Conservation (phyloP, 2,113 vertebrate species). For the Thamnaconus septentrionalis region DNA sequence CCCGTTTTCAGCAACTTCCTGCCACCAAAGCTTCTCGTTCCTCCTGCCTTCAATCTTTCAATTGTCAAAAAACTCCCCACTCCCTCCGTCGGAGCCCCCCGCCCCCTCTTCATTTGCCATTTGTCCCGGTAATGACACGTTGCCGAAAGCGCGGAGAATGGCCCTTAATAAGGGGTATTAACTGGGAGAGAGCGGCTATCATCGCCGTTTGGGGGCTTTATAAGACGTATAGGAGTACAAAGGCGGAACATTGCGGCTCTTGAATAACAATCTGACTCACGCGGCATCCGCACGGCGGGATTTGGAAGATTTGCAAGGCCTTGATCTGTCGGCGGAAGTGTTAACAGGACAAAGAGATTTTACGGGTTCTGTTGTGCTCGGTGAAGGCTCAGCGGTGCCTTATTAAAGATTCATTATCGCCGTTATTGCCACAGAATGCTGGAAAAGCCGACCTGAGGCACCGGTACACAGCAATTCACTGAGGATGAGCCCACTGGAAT, state of each 20-base stretch:
- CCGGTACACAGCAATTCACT: not conserved
- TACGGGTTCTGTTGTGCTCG: conserved; percentile 15
- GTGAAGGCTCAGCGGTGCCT: not conserved
- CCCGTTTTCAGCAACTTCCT: no score
- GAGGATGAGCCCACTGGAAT: no score
- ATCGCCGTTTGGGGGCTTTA: conserved; percentile 39
- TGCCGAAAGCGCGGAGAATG: conserved; percentile 47
- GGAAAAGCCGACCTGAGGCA: not conserved
- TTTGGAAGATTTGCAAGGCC: conserved; percentile 33
- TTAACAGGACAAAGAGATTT: conserved; percentile 21
- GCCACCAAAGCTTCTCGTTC: no score
- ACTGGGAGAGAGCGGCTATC: conserved; percentile 49
- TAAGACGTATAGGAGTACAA: conserved; percentile 13
- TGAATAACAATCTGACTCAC: conserved; percentile 52
- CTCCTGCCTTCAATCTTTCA: no score
- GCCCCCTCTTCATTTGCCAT: conserved; percentile 22
- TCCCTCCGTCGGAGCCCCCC: not conserved
- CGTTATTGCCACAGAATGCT: not conserved
- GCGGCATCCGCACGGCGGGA: conserved; percentile 45
- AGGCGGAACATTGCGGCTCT: conserved; percentile 34
- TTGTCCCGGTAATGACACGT: conserved; percentile 45
- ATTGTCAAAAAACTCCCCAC: no score
- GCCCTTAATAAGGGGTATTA: conserved; percentile 62
- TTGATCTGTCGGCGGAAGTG: conserved; percentile 29
- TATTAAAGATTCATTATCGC: not conserved